Percentiles rank a stretch among this genome's conserved stretches.
These are phyloP conservation scores for Elanus axillaris DNA, from an alignment of 2,113 vertebrate genomes.

Conservation along the genomic window DNA sequence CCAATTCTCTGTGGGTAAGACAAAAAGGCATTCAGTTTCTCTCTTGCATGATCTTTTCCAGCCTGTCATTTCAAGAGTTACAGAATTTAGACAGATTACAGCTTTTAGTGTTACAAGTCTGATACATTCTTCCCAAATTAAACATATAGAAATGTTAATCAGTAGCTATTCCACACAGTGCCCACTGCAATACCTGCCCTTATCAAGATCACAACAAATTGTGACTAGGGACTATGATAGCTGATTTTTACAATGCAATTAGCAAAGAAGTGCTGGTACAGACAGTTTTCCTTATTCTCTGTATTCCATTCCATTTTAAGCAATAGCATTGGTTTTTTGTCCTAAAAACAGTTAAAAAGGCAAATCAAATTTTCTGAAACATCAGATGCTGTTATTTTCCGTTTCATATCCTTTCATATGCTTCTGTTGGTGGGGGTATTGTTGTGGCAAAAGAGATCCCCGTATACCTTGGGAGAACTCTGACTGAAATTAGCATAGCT, in stretches of 20 bases:
- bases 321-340: background rate
- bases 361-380: background rate
- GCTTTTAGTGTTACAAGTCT: background rate
- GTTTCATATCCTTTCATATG: background rate
- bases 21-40: background rate
- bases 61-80: background rate
- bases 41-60: background rate
- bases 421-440: background rate
- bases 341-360: background rate
- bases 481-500: background rate
- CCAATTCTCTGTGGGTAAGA: background rate
- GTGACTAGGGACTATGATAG: background rate
- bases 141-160: background rate
- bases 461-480: background rate
- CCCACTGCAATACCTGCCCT: background rate
- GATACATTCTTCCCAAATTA: background rate
- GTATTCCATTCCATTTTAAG: background rate
- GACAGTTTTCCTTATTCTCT: background rate
- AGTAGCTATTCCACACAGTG: background rate
- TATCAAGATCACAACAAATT: background rate
- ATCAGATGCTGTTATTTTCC: background rate
- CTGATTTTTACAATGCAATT: background rate
- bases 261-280: background rate
- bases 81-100: background rate
- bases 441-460: background rate